phyloP scores from a whole-genome alignment of 2,797 vertebrate species.

The Danio jaintianensis region DNA sequence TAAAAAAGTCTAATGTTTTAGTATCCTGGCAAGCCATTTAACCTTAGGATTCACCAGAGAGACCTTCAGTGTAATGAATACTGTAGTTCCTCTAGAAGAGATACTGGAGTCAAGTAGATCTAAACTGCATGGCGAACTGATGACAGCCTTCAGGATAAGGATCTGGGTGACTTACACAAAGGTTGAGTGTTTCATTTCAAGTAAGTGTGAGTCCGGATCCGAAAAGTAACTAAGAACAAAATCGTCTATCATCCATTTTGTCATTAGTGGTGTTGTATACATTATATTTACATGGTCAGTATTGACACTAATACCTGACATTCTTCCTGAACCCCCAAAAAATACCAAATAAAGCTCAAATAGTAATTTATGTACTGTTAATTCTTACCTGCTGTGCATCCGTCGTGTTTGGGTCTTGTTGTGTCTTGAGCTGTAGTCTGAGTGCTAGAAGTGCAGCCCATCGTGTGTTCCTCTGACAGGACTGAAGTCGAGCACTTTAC shows the following conservation, averaged over 20 bases:
- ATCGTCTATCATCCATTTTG: background rate
- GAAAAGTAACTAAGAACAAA: slow-evolving; percentile 22
- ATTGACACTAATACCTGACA: too few species aligned
- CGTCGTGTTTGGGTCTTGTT: slow-evolving; percentile 72
- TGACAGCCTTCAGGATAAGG: slow-evolving; percentile 32
- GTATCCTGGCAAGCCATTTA: background rate
- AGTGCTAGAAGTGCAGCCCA: slow-evolving; percentile 82
- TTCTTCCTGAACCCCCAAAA: background rate
- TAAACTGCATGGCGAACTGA: slow-evolving; percentile 19
- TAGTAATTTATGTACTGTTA: background rate
- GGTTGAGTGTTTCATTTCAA: slow-evolving; percentile 25
- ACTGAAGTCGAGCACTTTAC: background rate
- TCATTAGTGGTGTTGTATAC: background rate
- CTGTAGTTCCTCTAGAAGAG: slow-evolving; percentile 18
- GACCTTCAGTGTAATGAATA: slow-evolving; percentile 22
- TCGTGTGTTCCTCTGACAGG: slow-evolving; percentile 65
- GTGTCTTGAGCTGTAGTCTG: slow-evolving; percentile 78
- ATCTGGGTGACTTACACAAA: slow-evolving; percentile 37
- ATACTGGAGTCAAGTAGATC: slow-evolving; percentile 30
- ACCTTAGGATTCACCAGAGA: slow-evolving; percentile 1
- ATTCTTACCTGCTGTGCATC: slow-evolving; percentile 72
- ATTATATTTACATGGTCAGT: background rate
- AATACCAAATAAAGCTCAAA: background rate
- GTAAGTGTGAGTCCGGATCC: slow-evolving; percentile 20
- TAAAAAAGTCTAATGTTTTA: background rate